Evolutionary conservation across 2,797 vertebrate species (phyloP).

Genomic region (Scyliorhinus canicula): DNA sequence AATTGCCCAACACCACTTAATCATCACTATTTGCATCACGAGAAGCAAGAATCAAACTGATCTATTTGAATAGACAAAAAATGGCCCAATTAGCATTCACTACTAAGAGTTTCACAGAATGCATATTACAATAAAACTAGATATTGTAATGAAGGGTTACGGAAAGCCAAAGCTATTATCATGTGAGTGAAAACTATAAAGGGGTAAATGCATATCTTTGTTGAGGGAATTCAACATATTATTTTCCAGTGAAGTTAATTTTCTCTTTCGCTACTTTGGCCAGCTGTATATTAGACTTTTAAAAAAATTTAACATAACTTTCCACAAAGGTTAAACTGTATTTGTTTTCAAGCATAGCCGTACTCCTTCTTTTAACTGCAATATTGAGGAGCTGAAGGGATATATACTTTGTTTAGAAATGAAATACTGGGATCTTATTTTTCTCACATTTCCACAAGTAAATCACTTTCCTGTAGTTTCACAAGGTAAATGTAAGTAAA

Average conservation of each 20-base stretch:
- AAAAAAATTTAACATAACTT: not conserved
- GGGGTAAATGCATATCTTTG: not conserved
- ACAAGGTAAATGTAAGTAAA: conserved; percentile 35
- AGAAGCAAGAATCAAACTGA: not conserved
- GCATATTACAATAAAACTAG: not conserved
- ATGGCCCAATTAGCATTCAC: not conserved
- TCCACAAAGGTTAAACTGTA: not conserved
- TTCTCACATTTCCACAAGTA: conserved; percentile 19
- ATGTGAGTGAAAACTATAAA: not conserved
- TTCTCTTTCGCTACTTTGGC: not conserved
- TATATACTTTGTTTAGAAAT: not conserved
- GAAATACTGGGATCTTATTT: not conserved
- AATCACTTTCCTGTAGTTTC: conserved; percentile 37
- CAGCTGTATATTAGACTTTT: not conserved
- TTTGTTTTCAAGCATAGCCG: not conserved
- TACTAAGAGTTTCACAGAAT: not conserved
- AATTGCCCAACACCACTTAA: not conserved
- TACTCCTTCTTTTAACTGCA: not conserved
- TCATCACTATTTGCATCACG: not conserved
- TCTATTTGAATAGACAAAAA: not conserved
- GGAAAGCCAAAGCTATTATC: not conserved
- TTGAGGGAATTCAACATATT: not conserved
- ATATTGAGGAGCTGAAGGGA: not conserved
- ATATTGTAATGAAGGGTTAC: not conserved
- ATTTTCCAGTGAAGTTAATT: not conserved